A percentile compares a stretch with the other conserved stretches of the same genome.
Conservation (phyloP, 2,888 invertebrate species). For the Dynastes grantii region DNA sequence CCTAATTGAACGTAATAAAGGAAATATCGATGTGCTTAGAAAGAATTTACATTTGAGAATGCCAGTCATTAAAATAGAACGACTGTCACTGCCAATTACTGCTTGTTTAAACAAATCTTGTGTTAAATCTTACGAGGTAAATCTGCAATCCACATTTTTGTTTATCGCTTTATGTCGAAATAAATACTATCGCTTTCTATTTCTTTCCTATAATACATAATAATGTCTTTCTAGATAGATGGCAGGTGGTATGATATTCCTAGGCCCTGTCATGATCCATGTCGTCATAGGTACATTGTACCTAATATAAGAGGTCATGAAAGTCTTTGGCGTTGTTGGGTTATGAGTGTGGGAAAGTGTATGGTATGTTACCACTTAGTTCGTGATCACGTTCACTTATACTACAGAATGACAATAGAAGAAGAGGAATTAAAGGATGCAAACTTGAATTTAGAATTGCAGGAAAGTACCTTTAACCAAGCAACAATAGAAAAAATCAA, state of each 20-base stretch:
- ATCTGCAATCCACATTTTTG: too few species aligned
- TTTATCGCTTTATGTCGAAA: too few species aligned
- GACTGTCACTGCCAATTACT: conserved; percentile 4
- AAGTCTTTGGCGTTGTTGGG: not conserved
- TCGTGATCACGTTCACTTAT: conserved; percentile 14
- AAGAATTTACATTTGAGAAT: conserved; percentile 9
- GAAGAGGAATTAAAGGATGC: not conserved
- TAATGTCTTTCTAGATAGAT: not conserved
- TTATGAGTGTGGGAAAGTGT: not conserved
- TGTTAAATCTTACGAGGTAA: not conserved
- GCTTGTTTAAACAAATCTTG: conserved; percentile 13
- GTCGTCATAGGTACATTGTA: not conserved
- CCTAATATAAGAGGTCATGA: not conserved
- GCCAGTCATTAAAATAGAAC: not conserved
- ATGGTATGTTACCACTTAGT: not conserved
- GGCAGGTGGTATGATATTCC: not conserved
- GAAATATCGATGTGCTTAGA: conserved; percentile 8
- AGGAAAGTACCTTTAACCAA: not conserved
- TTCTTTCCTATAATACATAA: too few species aligned
- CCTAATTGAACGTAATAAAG: conserved; percentile 14
- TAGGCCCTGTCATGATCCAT: conserved; percentile 18
- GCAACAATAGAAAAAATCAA: not conserved
- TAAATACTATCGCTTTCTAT: too few species aligned
- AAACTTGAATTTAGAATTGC: not conserved
- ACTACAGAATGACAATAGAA: not conserved